These are phyloP conservation scores for Hemicentrotus pulcherrimus DNA, from an alignment of 35 echinoderm and acorn worm species.

Conservation along the genomic window DNA sequence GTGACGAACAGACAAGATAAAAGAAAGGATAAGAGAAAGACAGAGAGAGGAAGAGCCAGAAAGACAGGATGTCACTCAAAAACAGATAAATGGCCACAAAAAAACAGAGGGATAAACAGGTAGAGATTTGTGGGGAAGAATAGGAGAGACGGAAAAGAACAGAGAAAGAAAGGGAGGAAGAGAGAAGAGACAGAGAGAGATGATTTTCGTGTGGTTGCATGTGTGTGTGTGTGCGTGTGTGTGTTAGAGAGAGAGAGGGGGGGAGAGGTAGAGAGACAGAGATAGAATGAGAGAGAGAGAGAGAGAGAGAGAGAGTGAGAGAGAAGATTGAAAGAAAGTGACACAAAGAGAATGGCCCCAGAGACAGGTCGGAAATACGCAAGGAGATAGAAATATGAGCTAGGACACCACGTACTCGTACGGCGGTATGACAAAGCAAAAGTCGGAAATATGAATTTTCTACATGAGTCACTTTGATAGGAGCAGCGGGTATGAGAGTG, in stretches of 20 bases:
- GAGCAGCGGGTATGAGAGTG: not conserved
- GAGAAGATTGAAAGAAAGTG: not conserved
- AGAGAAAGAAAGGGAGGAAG: not conserved
- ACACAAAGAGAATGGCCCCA: not conserved
- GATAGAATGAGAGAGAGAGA: not conserved
- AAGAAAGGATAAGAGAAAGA: not conserved
- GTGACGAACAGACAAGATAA: not conserved
- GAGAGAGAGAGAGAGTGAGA: not conserved
- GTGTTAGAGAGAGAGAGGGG: too few species aligned
- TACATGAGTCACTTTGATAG: not conserved
- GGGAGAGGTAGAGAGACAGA: not conserved
- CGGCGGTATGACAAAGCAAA: not conserved
- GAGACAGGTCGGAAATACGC: not conserved
- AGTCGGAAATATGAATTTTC: not conserved
- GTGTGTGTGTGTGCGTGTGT: not conserved
- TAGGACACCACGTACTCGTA: not conserved
- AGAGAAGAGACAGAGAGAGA: not conserved
- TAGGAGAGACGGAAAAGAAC: not conserved
- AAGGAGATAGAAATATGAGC: not conserved
- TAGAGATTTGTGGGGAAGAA: not conserved
- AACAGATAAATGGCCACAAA: too few species aligned
- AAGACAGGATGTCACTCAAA: too few species aligned
- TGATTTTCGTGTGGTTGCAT: too few species aligned
- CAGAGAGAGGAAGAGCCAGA: not conserved
- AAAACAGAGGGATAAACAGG: not conserved